Percentiles rank a stretch among this genome's conserved stretches.
phyloP scores from a whole-genome alignment of 2,888 invertebrate species.

The Diogma glabrata region DNA sequence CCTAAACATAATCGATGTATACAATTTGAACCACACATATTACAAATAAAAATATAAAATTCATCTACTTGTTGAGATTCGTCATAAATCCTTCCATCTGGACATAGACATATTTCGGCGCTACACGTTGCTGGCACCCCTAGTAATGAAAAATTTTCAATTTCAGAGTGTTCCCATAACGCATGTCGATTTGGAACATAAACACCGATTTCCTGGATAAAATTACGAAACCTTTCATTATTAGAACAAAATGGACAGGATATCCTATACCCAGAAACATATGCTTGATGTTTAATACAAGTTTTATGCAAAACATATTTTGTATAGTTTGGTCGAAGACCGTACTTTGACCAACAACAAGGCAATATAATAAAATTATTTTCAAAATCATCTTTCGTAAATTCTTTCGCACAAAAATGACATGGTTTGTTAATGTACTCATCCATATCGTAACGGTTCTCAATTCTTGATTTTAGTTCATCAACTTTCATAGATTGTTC shows the following conservation, averaged over 20 bases:
- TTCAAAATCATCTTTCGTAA: not conserved
- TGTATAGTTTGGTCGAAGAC: not conserved
- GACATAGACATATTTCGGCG: not conserved
- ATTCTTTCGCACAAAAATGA: not conserved
- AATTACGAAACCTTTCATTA: not conserved
- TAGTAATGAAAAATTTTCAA: not conserved
- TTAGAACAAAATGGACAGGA: not conserved
- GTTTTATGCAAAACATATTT: not conserved
- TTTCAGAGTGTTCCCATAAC: not conserved
- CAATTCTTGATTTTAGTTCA: not conserved
- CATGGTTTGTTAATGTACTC: not conserved
- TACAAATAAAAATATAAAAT: not conserved
- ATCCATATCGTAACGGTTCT: not conserved
- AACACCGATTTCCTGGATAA: not conserved
- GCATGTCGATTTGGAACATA: slow-evolving; percentile 1
- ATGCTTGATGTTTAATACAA: not conserved
- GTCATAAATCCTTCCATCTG: not conserved
- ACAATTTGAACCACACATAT: not conserved
- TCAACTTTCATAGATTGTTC: not conserved
- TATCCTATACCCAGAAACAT: not conserved
- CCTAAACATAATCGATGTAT: not conserved
- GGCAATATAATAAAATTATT: not conserved
- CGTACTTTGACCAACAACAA: slow-evolving; percentile 2
- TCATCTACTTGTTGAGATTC: not conserved
- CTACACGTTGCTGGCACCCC: not conserved